Conservation (phyloP, 2,888 invertebrate species). For the Drosophila barbarae region DNA sequence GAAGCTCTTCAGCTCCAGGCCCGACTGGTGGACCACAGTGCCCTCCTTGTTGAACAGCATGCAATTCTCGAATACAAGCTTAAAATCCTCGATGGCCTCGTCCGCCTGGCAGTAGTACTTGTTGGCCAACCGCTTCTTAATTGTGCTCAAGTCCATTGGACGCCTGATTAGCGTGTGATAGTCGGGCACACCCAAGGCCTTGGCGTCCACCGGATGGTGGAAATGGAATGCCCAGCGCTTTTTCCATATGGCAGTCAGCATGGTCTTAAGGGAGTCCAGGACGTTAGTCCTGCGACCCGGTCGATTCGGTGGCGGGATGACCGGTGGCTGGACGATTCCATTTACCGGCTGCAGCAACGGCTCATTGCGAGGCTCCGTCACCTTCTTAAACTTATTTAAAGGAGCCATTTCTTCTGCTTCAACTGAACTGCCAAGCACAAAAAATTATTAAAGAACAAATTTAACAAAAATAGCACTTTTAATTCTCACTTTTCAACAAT, state of each 20-base stretch:
- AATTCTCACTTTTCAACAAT: neutral
- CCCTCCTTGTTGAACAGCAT: constrained; percentile 27
- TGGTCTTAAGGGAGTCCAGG: constrained; percentile 27
- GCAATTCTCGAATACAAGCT: constrained; percentile 48
- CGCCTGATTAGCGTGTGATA: constrained; percentile 30
- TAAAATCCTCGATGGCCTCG: constrained; percentile 45
- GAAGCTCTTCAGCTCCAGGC: constrained; percentile 13
- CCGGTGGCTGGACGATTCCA: constrained; percentile 48
- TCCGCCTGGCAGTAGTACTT: constrained; percentile 41
- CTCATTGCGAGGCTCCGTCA: constrained; percentile 5
- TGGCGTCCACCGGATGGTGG: constrained; percentile 40
- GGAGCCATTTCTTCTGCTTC: neutral
- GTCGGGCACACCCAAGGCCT: constrained; percentile 18
- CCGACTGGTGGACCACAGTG: constrained; percentile 24
- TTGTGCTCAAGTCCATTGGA: constrained; percentile 50
- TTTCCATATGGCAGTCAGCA: constrained; percentile 17
- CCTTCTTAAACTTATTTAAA: no score
- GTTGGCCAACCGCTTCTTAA: constrained; percentile 37
- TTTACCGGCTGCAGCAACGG: constrained; percentile 37
- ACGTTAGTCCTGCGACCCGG: constrained; percentile 40
- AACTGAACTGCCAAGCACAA: no score
- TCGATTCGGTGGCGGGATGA: constrained; percentile 33
- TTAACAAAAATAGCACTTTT: neutral
- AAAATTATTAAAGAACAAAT: neutral
- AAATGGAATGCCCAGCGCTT: constrained; percentile 24